These are phyloP conservation scores for Hemicentrotus pulcherrimus DNA, from an alignment of 35 echinoderm and acorn worm genomes.

Conservation along the genomic window DNA sequence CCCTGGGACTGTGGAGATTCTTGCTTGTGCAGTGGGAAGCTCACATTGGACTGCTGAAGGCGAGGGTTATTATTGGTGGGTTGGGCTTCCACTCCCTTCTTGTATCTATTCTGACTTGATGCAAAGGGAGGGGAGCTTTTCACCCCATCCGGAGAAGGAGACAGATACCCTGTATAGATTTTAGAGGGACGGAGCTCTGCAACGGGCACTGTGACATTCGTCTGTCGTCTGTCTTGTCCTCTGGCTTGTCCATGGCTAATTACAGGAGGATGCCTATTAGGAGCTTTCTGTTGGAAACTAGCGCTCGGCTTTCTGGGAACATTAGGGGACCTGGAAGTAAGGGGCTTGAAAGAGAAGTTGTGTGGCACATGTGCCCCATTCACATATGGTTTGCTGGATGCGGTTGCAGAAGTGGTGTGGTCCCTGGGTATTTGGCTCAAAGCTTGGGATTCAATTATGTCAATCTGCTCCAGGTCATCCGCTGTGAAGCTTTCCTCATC, in stretches of 20 bases:
- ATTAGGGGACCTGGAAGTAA: slow-evolving; percentile 21
- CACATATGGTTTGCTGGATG: neutral
- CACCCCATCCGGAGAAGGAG: neutral
- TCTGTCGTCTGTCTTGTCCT: neutral
- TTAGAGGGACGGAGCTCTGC: neutral
- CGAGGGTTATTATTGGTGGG: slow-evolving; percentile 32
- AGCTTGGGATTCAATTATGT: slow-evolving; percentile 82
- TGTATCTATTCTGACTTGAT: slow-evolving; percentile 26
- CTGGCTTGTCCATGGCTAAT: neutral
- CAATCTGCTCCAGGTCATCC: slow-evolving; percentile 79
- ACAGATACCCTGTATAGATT: slow-evolving; percentile 8
- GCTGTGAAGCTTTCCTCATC: slow-evolving; percentile 79
- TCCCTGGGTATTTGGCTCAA: slow-evolving; percentile 51
- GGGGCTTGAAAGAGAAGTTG: neutral
- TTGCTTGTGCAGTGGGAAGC: neutral
- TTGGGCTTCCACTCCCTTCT: neutral
- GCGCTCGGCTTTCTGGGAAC: neutral
- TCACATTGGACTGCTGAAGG: slow-evolving; percentile 39
- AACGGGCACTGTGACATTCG: neutral
- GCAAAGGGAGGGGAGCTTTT: slow-evolving; percentile 15
- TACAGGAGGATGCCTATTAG: neutral
- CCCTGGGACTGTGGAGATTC: slow-evolving; percentile 32
- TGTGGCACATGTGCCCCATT: neutral
- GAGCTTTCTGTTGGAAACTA: slow-evolving; percentile 4
- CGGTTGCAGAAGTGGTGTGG: neutral